Evolutionary conservation across 2,888 invertebrate species (phyloP).

Genomic region (Agrenia bidenticulata): DNA sequence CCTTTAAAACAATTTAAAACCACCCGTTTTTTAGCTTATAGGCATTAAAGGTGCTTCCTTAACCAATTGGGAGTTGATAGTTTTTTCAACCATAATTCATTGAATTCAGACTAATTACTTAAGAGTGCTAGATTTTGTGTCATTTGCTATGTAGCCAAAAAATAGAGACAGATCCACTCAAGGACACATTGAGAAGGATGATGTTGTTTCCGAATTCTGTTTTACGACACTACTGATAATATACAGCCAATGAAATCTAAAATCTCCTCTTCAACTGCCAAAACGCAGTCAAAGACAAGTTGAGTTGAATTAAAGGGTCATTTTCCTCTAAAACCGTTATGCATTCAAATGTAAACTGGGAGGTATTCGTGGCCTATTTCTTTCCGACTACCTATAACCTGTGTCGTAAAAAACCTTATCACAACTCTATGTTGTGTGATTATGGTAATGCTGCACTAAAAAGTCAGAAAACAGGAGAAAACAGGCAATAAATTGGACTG

Average conservation of each 20-base stretch:
- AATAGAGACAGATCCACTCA: too few species aligned
- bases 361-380: not conserved
- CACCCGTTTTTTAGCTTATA: not conserved
- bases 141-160: too few species aligned
- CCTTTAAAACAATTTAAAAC: not conserved
- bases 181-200: too few species aligned
- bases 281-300: too few species aligned
- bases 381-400: not conserved
- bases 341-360: not conserved
- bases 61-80: too few species aligned
- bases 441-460: slow-evolving; percentile 12
- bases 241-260: too few species aligned
- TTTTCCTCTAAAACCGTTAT: not conserved
- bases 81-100: not conserved
- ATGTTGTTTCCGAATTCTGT: too few species aligned
- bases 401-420: slow-evolving; percentile 9
- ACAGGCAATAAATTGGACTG: not conserved
- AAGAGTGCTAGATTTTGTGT: too few species aligned
- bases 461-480: not conserved
- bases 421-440: slow-evolving; percentile 2
- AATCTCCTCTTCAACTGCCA: not conserved
- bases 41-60: slow-evolving; percentile 8
- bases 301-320: not conserved
- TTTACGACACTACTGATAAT: too few species aligned
- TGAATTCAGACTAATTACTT: not conserved